Evolutionary conservation across 2,113 vertebrate species (phyloP).

Genomic region (Amia ocellicauda): DNA sequence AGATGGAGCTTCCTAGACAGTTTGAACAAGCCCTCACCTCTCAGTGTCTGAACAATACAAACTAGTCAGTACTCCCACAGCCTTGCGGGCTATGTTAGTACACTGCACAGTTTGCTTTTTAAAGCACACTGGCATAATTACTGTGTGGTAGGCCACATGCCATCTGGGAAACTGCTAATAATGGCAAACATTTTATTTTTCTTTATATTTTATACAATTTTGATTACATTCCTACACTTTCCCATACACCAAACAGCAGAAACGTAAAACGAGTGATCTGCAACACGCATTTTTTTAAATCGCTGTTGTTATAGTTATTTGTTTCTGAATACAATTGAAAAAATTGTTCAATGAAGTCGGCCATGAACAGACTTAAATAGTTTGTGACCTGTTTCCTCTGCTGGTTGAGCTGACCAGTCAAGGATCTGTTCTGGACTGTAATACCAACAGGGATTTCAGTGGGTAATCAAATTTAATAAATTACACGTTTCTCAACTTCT

Average conservation of each 20-base stretch:
- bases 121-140: neutral
- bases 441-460: too few relatives aligned
- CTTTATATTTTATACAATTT: neutral
- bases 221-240: neutral
- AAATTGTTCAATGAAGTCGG: too few relatives aligned
- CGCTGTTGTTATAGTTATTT: too few relatives aligned
- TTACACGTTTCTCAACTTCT: too few relatives aligned
- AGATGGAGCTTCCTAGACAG: constrained; percentile 5
- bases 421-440: too few relatives aligned
- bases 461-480: too few relatives aligned
- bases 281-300: too few relatives aligned
- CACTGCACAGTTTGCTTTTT: neutral
- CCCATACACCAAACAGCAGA: neutral
- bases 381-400: too few relatives aligned
- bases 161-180: neutral
- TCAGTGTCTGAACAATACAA: neutral
- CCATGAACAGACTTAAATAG: too few relatives aligned
- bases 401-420: too few relatives aligned
- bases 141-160: neutral
- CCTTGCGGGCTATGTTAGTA: neutral
- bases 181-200: neutral
- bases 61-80: neutral
- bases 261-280: too few relatives aligned
- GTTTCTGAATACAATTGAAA: too few relatives aligned
- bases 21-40: constrained; percentile 7